Percentiles rank a stretch among this genome's conserved stretches.
Conservation (phyloP, 1,140 invertebrate species). For the Musca vetustissima region DNA sequence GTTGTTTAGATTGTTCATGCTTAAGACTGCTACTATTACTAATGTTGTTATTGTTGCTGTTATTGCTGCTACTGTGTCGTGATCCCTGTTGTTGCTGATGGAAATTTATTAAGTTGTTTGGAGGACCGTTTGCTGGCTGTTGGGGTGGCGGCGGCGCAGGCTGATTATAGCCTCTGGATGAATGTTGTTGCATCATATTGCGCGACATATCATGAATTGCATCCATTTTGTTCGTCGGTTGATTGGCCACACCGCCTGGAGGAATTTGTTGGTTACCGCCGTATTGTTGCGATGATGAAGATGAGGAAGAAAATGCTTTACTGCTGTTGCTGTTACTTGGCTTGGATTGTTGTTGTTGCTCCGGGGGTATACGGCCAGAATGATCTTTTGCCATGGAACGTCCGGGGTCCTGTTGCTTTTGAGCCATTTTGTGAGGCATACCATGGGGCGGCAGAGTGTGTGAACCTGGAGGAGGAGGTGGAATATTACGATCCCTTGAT, state of each 20-base stretch:
- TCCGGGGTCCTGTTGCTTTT: constrained; percentile 10
- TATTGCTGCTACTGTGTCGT: constrained; percentile 17
- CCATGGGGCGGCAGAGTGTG: constrained; percentile 4
- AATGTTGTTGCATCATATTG: constrained; percentile 24
- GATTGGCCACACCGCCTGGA: not conserved
- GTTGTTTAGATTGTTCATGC: constrained; percentile 29
- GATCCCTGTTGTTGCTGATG: constrained; percentile 25
- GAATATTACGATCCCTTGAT: constrained; percentile 17
- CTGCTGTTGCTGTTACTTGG: constrained; percentile 9
- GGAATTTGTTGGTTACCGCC: constrained; percentile 9
- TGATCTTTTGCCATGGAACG: constrained; percentile 24
- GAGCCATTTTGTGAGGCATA: constrained; percentile 17
- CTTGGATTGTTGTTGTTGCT: not conserved
- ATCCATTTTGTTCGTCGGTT: constrained; percentile 22
- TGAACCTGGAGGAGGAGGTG: not conserved
- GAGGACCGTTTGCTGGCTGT: constrained; percentile 2
- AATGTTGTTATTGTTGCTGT: constrained; percentile 24
- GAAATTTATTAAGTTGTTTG: constrained; percentile 10
- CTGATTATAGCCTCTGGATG: constrained; percentile 13
- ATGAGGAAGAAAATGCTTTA: constrained; percentile 1
- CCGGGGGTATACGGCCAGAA: not conserved
- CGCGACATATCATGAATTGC: constrained; percentile 24
- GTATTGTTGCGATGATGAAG: constrained; percentile 8
- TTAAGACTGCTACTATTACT: constrained; percentile 25
- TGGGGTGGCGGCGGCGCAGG: not conserved